Evolutionary conservation across 2,888 invertebrate genomes (phyloP).

Genomic region (Aphidoletes aphidimyza): DNA sequence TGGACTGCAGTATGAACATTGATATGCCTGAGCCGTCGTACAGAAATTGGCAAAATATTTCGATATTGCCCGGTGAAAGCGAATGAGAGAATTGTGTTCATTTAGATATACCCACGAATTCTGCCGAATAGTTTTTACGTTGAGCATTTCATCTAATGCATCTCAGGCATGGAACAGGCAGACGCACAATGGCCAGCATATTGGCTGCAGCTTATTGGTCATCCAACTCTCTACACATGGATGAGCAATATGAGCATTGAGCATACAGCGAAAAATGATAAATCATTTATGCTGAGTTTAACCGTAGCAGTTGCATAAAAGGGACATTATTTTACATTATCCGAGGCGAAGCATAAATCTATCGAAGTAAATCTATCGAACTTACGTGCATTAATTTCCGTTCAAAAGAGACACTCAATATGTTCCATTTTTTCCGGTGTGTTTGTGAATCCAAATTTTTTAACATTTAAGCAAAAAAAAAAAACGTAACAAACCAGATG

Average conservation of each 20-base stretch:
- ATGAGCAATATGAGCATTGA: no score
- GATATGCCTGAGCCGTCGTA: no score
- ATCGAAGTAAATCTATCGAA: conserved; percentile 24
- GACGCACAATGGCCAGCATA: no score
- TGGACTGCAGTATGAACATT: no score
- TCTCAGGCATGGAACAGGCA: no score
- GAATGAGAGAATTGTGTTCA: no score
- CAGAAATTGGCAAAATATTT: no score
- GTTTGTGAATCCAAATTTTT: neutral
- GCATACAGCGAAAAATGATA: conserved; percentile 14
- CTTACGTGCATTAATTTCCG: conserved; percentile 51
- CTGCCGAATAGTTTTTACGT: no score
- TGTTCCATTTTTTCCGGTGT: neutral
- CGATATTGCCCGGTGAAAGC: no score
- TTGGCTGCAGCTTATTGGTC: neutral
- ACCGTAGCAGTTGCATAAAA: neutral
- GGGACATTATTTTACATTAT: neutral
- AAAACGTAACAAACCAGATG: neutral
- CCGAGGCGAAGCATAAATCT: neutral
- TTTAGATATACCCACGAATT: no score
- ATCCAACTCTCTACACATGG: neutral
- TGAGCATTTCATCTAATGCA: no score
- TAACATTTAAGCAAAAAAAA: neutral
- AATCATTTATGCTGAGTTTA: conserved; percentile 19
- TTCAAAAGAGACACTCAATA: conserved; percentile 2